Evolutionary conservation across 2,797 vertebrate species (phyloP).

Genomic region (Myotis findleyi): DNA sequence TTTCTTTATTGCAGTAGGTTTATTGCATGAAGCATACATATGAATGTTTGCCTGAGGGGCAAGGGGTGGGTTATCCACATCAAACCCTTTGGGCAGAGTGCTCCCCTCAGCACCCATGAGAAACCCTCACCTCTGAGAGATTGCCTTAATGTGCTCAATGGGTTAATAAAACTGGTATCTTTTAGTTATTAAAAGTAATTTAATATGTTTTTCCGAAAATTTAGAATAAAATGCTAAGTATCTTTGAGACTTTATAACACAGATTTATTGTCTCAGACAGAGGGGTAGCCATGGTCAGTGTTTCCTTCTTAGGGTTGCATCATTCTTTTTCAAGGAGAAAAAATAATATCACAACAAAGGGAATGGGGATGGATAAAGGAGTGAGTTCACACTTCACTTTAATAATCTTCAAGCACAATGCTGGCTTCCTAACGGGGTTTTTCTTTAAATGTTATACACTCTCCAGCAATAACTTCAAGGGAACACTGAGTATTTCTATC

Average conservation of each 20-base stretch:
- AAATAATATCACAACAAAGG: neutral
- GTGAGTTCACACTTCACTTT: neutral
- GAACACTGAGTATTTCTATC: neutral
- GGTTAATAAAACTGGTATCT: neutral
- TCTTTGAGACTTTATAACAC: neutral
- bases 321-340: neutral
- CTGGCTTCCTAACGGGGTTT: neutral
- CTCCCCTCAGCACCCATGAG: neutral
- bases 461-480: neutral
- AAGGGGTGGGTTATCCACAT: fast-evolving
- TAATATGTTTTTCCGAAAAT: neutral
- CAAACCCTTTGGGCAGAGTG: neutral
- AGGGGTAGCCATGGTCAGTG: neutral
- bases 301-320: neutral
- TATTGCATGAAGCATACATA: neutral
- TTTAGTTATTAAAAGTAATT: neutral
- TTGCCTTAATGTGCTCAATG: neutral
- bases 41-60: neutral
- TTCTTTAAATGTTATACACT: neutral
- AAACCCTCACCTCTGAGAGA: neutral
- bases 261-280: neutral
- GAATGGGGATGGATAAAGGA: neutral
- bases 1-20: too few species aligned
- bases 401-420: neutral
- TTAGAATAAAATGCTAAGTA: neutral